Percentiles rank a stretch among this genome's conserved stretches.
These are phyloP conservation scores for Corythucha ciliata DNA, from an alignment of 2,888 invertebrate genomes.

Conservation along the genomic window DNA sequence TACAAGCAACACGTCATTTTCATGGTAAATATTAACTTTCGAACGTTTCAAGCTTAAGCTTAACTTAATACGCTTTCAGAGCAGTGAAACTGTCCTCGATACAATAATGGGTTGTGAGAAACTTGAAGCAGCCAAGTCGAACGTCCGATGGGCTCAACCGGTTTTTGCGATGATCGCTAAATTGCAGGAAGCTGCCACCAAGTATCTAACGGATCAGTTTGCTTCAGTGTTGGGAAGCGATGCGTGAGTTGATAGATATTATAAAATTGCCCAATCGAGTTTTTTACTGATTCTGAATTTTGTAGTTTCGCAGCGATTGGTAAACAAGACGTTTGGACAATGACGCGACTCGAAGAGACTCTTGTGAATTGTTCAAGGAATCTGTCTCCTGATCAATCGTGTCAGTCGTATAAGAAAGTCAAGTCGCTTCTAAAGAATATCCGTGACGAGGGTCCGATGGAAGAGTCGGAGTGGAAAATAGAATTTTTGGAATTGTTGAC, in stretches of 20 bases:
- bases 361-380: constrained; percentile 68
- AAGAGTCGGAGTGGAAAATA: constrained; percentile 39
- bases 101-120: constrained; percentile 77
- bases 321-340: constrained; percentile 62
- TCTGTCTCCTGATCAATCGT: constrained; percentile 71
- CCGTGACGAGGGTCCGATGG: constrained; percentile 32
- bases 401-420: constrained; percentile 60
- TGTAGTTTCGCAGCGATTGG: constrained; percentile 57
- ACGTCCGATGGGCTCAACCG: constrained; percentile 73
- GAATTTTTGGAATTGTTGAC: constrained; percentile 46
- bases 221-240: constrained; percentile 61
- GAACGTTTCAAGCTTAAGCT: not conserved
- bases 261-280: not conserved
- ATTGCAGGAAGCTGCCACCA: constrained; percentile 68
- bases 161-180: constrained; percentile 68
- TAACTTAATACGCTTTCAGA: constrained; percentile 43
- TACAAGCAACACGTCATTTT: constrained; percentile 72
- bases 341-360: constrained; percentile 67
- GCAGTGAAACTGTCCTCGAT: constrained; percentile 70
- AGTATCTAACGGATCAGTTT: constrained; percentile 69
- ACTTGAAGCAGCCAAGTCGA: constrained; percentile 63
- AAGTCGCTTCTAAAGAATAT: constrained; percentile 40
- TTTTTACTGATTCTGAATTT: not conserved
- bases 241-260: constrained; percentile 37
- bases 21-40: constrained; percentile 46